A percentile compares a stretch with the other conserved stretches of the same genome.
phyloP scores from a whole-genome alignment of 2,888 invertebrate genomes.

The Steinernema carpocapsae region DNA sequence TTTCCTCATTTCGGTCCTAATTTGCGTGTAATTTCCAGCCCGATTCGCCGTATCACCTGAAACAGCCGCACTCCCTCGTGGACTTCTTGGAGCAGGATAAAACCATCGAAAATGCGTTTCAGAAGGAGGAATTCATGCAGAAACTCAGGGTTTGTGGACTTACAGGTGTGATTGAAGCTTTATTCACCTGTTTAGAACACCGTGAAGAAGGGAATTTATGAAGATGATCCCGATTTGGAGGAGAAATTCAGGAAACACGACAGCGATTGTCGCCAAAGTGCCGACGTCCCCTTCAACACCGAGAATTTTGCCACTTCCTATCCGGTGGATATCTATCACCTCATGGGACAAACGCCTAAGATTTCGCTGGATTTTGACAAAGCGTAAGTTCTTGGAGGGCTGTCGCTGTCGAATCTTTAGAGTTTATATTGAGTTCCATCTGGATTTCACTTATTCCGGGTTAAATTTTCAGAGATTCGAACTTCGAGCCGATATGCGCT shows the following conservation, averaged over 20 bases:
- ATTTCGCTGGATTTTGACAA: background rate
- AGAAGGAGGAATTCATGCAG: slow-evolving; percentile 14
- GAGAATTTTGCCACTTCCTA: slow-evolving; percentile 5
- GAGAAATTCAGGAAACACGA: slow-evolving; percentile 37
- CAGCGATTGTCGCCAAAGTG: slow-evolving; percentile 30
- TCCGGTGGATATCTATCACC: background rate
- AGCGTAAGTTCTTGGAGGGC: background rate
- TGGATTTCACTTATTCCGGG: background rate
- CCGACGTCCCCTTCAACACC: slow-evolving; percentile 5
- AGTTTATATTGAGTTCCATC: no score
- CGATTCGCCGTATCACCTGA: slow-evolving; percentile 39
- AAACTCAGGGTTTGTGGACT: slow-evolving; percentile 30
- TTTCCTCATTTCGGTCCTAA: background rate
- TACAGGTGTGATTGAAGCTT: background rate
- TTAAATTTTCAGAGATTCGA: background rate
- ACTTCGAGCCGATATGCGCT: background rate
- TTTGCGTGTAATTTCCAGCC: slow-evolving; percentile 37
- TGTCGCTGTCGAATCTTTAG: no score
- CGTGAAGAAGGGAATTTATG: slow-evolving; percentile 35
- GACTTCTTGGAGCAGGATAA: slow-evolving; percentile 39
- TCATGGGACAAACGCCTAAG: slow-evolving; percentile 9
- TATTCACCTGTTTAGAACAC: slow-evolving; percentile 31
- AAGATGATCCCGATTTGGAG: slow-evolving; percentile 41
- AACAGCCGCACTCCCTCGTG: slow-evolving; percentile 39
- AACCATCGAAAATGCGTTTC: slow-evolving; percentile 31